Evolutionary conservation across 2,797 vertebrate species (phyloP), one percentile per base, ranked within the genome.

Genomic region (Pseudochromis fuscus): DNA sequence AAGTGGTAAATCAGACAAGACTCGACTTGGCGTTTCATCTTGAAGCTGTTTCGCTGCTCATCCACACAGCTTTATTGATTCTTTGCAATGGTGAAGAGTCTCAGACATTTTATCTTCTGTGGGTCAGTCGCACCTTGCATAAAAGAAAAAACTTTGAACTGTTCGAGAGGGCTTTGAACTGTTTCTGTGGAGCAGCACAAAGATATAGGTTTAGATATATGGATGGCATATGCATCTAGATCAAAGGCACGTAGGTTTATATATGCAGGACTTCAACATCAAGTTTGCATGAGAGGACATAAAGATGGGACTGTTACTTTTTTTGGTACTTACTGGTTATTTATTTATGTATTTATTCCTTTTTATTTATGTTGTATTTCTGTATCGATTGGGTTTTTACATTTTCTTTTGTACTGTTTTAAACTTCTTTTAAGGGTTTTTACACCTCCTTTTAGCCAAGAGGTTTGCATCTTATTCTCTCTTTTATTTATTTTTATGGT

Each of bases 191-290:
- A 45, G 57, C 18, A n/a, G 40, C 44, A 52, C 45, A 40, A 18
- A 52, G 33, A 49, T 28, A 21, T 38, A 40, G 19, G 31, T 44
- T 56, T 18, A 65, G 13, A 31, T 24, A 35, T 51, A 11, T 44
- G 44, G 18, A 65, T 5, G 35, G 33, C 37, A 51, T 28, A 30
- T 72, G 25, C 21, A 25, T 63, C 38, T 18, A 35, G 19, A 66
- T 70, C 27, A 59, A 63, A 70, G 60, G 35, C 15, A 58, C 24
- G 70, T 23, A 7, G 3, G 52, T 48, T 9, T 4, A 64, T n/a
- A n/a, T n/a, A n/a, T n/a, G n/a, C 15, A 5, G 27, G 23, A 31
- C 13, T 11, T 13, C 7, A 18, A 5, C 13, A 65, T 49, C 12
- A 58, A 28, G 35, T 53, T 59, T 46, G 19, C 16, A 49, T 40